Base-by-base conservation (phyloP, 2,797 vertebrate genomes). In the Darevskia mixta region DNA sequence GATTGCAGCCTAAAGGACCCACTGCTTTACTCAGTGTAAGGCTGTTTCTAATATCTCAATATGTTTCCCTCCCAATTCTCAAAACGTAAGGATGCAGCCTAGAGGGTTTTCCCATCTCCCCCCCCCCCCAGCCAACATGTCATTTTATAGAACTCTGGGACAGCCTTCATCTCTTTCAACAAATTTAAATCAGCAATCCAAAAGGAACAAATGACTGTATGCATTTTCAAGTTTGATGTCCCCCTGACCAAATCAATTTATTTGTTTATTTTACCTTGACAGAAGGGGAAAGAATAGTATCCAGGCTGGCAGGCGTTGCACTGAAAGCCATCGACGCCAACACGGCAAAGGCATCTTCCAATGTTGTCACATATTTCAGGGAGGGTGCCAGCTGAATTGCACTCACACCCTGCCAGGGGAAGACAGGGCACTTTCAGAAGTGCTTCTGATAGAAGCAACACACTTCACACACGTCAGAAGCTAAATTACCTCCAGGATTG, bases 271-370 rank as follows among this genome's bases (percentile, higher is more conserved):
- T 98, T 94, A 99, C 98, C 97, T 92, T 95, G 94, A 91, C 98
- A 99, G 88, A 90, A 89, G 23, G 98, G 98, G 91, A 98, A 99
- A 0, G 97, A 97, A 92, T 98, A 96, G 92, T 96, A 96, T 77
- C 98, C 98, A 3, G 73, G 92, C 64, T 25, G 96, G 93, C 98
- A 99, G 88, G 90, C 93, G 7, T 98, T 97, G 78, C 98, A 99
- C 3, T 64, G 95, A 91, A 91, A 86, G 43, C 98, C 98, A 67
- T 95, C 84, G 0, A 98, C 96, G 13, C 95, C 94, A 0, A 88
- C 88, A 58, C 96, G 98, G 95, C 98, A 99, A 67, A 98, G 95
- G 89, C 98, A 99, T 80, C 90, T 96, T 18, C 98, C 98, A 0
- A 72, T 89, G 20, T 93, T 85, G 66, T 98, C 97, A 0, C 98